Evolutionary conservation across 2,888 invertebrate species (phyloP), one percentile per base, ranked within the genome.

Genomic region (Ommatoiulus sabulosus): DNA sequence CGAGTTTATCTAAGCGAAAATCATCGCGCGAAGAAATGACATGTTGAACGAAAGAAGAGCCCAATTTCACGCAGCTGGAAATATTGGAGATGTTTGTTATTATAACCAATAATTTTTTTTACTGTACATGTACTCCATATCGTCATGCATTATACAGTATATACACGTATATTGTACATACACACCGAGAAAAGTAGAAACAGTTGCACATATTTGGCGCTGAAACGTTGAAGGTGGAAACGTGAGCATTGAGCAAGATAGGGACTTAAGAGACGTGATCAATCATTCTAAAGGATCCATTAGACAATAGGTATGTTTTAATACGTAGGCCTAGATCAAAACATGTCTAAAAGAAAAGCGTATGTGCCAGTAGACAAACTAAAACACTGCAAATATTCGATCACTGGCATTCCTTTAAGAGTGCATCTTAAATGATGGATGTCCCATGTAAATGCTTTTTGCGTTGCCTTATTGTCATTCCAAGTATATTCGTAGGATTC

Each of bases 251-350:
- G 86, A 86, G 46, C 48, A 46, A 46, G 86, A 86, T 46, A 10
- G 48, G 48, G 48, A 44, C 86, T 86, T 86, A 86, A 86, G 86
- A 48, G 86, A 86, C 86, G 86, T 86, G 86, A 86, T 86, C 86
- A 86, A 86, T 86, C 44, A 86, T 86, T 86, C 86, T 48, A 86
- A 86, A 48, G 44, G 48, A 48, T 86, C 86, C 48, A 86, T 86
- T 86, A 86, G 24, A 86, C 86, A 86, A 86, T 48, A 86, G 86
- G 86, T 86, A 20, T 8, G 24, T 86, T 44, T 86, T 86, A 46
- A 86, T 86, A 80, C 80, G 8, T 2, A 80, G 80, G 10, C 80
- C 24, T 24, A 80, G 80, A 35, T 35, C 80, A 80, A 80, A 80
- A 80, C 80, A 80, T 35, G 80, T 24, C 80, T 10, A 80, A 80